These are phyloP conservation scores for Pocillopora damicornis DNA, from an alignment of 64 coral and sea anemone species.

Conservation along the genomic window DNA sequence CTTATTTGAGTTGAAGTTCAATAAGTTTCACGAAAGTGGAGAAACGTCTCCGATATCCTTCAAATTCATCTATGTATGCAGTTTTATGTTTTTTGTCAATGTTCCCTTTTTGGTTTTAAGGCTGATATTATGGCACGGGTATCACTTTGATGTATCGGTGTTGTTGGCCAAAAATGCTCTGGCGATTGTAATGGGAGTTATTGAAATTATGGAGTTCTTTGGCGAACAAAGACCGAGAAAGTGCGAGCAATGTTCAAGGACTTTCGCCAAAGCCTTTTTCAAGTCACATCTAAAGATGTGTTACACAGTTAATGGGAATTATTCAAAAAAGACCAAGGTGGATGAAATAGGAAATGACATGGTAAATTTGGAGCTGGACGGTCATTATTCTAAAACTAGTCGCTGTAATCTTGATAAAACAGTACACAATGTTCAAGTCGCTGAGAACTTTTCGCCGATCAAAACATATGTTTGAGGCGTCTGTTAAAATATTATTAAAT, in stretches of 20 bases:
- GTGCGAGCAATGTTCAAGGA: constrained; percentile 54
- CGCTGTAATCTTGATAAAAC: no score
- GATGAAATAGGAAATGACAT: no score
- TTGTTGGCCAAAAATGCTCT: constrained; percentile 87
- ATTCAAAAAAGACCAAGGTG: no score
- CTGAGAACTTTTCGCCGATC: no score
- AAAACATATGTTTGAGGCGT: no score
- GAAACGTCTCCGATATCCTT: constrained; percentile 80
- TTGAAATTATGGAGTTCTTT: constrained; percentile 86
- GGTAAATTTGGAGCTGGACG: no score
- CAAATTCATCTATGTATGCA: constrained; percentile 81
- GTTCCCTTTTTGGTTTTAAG: constrained; percentile 87
- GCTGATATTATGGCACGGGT: constrained; percentile 71
- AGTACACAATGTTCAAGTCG: no score
- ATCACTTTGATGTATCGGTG: constrained; percentile 74
- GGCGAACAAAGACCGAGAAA: constrained; percentile 75
- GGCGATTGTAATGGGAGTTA: constrained; percentile 61
- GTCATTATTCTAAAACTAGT: no score
- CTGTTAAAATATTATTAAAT: no score
- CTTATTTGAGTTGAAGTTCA: constrained; percentile 83
- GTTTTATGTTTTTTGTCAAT: constrained; percentile 87
- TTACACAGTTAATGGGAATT: no score
- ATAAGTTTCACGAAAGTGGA: constrained; percentile 91
- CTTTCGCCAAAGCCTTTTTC: constrained; percentile 64
- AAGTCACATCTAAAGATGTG: constrained; percentile 35